Percentiles rank a stretch among this genome's conserved stretches.
phyloP scores from a whole-genome alignment of 2,113 vertebrate genomes.

The Aphyosemion australe region DNA sequence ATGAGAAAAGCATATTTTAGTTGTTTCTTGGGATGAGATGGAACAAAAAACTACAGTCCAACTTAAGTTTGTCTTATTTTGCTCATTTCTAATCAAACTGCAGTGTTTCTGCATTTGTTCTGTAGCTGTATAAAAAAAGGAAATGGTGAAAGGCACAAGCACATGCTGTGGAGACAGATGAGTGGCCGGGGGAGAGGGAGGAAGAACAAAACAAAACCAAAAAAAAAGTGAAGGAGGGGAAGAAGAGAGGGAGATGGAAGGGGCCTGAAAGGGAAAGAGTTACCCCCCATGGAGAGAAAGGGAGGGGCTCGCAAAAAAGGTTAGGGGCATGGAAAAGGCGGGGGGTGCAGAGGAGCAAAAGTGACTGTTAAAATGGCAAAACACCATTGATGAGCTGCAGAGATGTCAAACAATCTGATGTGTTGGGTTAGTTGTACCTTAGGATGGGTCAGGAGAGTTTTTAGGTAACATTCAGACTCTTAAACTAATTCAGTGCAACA shows the following conservation, averaged over 20 bases:
- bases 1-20: too few relatives aligned
- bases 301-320: slow-evolving; percentile 65
- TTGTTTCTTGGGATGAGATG: too few relatives aligned
- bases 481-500: slow-evolving; percentile 76
- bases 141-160: slow-evolving; percentile 71
- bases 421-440: slow-evolving; percentile 13
- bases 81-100: slow-evolving; percentile 42
- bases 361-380: slow-evolving; percentile 35
- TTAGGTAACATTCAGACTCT: slow-evolving; percentile 29
- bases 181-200: slow-evolving; percentile 54
- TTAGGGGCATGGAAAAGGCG: slow-evolving; percentile 71
- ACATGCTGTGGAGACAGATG: slow-evolving; percentile 75
- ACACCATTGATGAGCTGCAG: slow-evolving; percentile 37
- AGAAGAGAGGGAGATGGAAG: slow-evolving; percentile 58
- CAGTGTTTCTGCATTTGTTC: slow-evolving; percentile 33
- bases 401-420: slow-evolving; percentile 14
- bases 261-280: slow-evolving; percentile 73
- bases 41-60: background rate
- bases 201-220: slow-evolving; percentile 9
- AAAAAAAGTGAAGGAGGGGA: slow-evolving; percentile 36
- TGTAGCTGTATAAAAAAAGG: slow-evolving; percentile 64
- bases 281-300: slow-evolving; percentile 65
- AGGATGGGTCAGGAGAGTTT: slow-evolving; percentile 21
- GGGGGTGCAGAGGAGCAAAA: slow-evolving; percentile 55
- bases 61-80: slow-evolving; percentile 40